Evolutionary conservation across 2,888 invertebrate genomes (phyloP).

Genomic region (Rutpela maculata): DNA sequence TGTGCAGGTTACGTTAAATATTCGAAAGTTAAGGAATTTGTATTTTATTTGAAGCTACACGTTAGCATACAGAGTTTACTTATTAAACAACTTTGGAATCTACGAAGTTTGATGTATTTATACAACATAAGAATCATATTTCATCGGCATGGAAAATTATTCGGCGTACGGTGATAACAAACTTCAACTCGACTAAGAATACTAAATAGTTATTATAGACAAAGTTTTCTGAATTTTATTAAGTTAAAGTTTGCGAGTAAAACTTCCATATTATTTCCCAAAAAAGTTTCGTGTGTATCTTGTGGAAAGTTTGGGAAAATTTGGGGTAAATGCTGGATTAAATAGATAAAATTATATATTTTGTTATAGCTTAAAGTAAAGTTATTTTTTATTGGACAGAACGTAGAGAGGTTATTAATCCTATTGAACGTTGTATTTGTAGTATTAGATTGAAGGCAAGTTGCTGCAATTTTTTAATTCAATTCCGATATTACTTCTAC

Average conservation of each 20-base stretch:
- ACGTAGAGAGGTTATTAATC: no score
- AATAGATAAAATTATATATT: no score
- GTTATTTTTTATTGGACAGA: no score
- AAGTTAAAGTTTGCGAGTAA: not conserved
- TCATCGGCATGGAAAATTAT: slow-evolving; percentile 51
- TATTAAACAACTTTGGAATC: slow-evolving; percentile 23
- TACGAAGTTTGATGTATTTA: slow-evolving; percentile 33
- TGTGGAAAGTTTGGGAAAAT: no score
- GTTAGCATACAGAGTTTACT: slow-evolving; percentile 20
- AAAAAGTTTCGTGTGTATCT: not conserved
- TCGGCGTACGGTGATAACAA: slow-evolving; percentile 44
- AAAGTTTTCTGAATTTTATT: slow-evolving; percentile 32
- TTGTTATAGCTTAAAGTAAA: no score
- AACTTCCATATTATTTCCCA: slow-evolving; percentile 12
- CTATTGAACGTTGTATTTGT: no score
- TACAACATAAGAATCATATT: slow-evolving; percentile 43
- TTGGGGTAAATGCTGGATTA: no score
- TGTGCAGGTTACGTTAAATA: no score
- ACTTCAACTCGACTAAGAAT: slow-evolving; percentile 49
- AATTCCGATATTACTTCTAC: no score
- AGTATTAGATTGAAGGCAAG: no score
- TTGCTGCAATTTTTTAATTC: no score
- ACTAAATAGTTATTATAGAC: slow-evolving; percentile 52
- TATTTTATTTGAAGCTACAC: not conserved
- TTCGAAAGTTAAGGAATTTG: not conserved